phyloP scores from a whole-genome alignment of 2,113 vertebrate genomes.

The Barnardius zonarius region DNA sequence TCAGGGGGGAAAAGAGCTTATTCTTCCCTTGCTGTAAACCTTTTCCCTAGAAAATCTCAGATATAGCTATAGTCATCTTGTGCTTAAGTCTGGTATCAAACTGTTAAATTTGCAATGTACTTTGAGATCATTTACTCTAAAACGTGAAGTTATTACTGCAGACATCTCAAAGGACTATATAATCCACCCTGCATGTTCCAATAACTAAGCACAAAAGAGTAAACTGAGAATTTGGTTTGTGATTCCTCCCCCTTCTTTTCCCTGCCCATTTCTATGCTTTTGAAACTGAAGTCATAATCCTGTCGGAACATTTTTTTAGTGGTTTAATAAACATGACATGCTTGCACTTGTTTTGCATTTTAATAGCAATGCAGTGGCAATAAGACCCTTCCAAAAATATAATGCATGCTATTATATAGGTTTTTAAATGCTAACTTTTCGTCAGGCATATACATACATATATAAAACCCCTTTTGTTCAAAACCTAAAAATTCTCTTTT shows the following conservation, averaged over 20 bases:
- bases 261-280: slow-evolving; percentile 5
- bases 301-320: background rate
- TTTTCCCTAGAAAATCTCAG: background rate
- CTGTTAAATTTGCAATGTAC: slow-evolving; percentile 10
- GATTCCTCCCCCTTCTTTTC: background rate
- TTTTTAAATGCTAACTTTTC: slow-evolving; percentile 16
- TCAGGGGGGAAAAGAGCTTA: background rate
- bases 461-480: background rate
- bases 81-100: background rate
- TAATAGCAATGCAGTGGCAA: slow-evolving; percentile 51
- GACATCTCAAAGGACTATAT: background rate
- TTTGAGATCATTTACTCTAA: slow-evolving; percentile 13
- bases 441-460: background rate
- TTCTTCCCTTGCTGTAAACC: background rate
- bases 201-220: background rate
- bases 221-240: background rate
- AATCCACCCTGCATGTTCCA: background rate
- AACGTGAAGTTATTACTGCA: background rate
- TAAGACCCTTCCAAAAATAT: slow-evolving; percentile 34
- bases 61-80: background rate
- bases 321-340: slow-evolving; percentile 60
- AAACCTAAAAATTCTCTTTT: background rate
- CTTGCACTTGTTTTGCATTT: slow-evolving; percentile 60
- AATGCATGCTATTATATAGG: background rate
- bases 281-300: slow-evolving; percentile 22